Conservation (phyloP, 2,113 vertebrate species). For the Tauraco erythrolophus region DNA sequence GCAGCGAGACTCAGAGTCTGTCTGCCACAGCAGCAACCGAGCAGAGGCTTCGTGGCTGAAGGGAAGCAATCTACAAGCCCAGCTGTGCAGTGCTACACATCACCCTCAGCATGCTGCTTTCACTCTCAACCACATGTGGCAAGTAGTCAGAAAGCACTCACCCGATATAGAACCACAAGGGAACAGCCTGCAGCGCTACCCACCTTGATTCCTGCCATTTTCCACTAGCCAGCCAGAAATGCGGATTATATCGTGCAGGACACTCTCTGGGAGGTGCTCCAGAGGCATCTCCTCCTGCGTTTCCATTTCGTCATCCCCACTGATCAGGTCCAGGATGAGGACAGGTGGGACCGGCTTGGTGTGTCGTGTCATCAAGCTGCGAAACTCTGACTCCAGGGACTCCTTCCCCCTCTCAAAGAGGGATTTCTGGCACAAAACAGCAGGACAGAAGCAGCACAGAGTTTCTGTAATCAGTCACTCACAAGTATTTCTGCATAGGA, state of each 20-base stretch:
- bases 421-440: constrained; percentile 82
- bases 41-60: neutral
- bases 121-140: rapidly evolving
- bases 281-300: constrained; percentile 87
- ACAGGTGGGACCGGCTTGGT: constrained; percentile 93
- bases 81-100: neutral
- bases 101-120: neutral
- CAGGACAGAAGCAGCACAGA: neutral
- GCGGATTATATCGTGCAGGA: constrained; percentile 89
- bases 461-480: neutral
- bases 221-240: constrained; percentile 97
- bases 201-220: constrained; percentile 94
- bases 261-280: constrained; percentile 91
- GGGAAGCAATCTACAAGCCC: neutral
- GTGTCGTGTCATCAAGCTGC: constrained; percentile 90
- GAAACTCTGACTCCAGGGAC: constrained; percentile 93
- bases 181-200: neutral
- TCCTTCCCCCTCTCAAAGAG: constrained; percentile 96
- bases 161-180: neutral
- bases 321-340: constrained; percentile 92
- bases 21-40: neutral
- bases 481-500: neutral
- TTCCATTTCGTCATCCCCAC: constrained; percentile 91
- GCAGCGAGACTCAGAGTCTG: rapidly evolving
- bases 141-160: neutral